Base-by-base conservation (phyloP, 1,140 invertebrate genomes). In the Bemisia tabaci region DNA sequence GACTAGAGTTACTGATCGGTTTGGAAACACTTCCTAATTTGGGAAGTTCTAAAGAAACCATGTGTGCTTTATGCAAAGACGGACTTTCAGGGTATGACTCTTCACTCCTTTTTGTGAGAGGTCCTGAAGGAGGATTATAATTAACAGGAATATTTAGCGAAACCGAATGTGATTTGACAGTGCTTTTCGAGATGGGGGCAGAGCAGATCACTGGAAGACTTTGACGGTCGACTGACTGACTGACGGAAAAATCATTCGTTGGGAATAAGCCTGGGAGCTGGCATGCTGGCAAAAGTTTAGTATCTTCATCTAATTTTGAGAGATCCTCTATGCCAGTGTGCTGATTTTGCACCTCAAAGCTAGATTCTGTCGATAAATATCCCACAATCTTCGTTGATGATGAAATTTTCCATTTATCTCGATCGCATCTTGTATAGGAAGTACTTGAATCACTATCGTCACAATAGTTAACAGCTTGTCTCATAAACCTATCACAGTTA, bases 321-420 rank as follows among this genome's bases (percentile, higher is more conserved):
- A 87, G 74, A 78, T 87, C 83, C 77, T 87, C 84, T 73, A 84
- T 86, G 2, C 83, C 84, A 73, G 80, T 80, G 65, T 81, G 48
- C 22, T 48, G 33, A 48, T 48, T 48, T 48, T 48, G 33, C 5
- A 48, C 33, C 5, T 48, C 33, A 48, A 48, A 48, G 17, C 33
- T 48, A 17, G 33, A 48, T 17, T 48, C 33, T 17, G 33, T 48
- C 17, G 33, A 48, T 9, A 48, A 17, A 48, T 48, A 48, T 9
- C 33, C 33, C 5, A n/a, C n/a, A n/a, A n/a, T n/a, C n/a, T n/a
- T n/a, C n/a, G n/a, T n/a, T n/a, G n/a, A n/a, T n/a, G n/a, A n/a
- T n/a, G n/a, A n/a, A n/a, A n/a, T n/a, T n/a, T n/a, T n/a, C n/a
- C n/a, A n/a, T n/a, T n/a, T n/a, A n/a, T n/a, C n/a, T n/a, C n/a